Evolutionary conservation across 2,888 invertebrate genomes (phyloP), one percentile per base, ranked within the genome.

Genomic region (Acanthosepion lycidas): DNA sequence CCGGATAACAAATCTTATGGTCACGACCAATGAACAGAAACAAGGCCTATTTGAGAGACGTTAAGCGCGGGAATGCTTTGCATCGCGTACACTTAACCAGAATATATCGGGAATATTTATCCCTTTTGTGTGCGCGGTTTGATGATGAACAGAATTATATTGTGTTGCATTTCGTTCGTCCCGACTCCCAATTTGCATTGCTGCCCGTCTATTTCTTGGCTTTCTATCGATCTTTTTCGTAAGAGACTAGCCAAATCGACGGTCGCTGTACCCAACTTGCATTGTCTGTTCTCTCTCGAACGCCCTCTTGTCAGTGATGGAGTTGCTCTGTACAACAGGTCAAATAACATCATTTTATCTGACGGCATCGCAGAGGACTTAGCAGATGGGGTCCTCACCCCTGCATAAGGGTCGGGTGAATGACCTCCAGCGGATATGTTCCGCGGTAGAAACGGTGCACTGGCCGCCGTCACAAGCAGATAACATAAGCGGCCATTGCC

Each of bases 341-440:
- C 78, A 78, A n/a, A n/a, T n/a, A 78, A 78, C 78, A 78, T 78
- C 78, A 78, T 78, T 78, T 78, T 78, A 78, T 78, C 78, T 78
- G 78, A 78, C 78, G 78, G 78, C 78, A 78, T 78, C 78, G 78
- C n/a, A 78, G n/a, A n/a, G 78, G 78, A 78, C 78, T n/a, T 9
- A 78, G 78, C 78, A 78, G 78, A 78, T 78, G 78, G 78, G 78
- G 78, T 78, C 78, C n/a, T 78, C 78, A 78, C 78, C 78, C 33
- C 78, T 12, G 78, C 78, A 78, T 78, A 78, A 78, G 78, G 78
- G 78, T 78, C n/a, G n/a, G n/a, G 78, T n/a, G n/a, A n/a, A 33
- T 33, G n/a, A 78, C 78, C 78, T 78, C 15, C 9, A 78, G 78
- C 33, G n/a, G 78, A 78, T 78, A 33, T 78, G 78, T 78, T 78